Conservation (phyloP, 2,797 vertebrate species). For the Alectoris magna region DNA sequence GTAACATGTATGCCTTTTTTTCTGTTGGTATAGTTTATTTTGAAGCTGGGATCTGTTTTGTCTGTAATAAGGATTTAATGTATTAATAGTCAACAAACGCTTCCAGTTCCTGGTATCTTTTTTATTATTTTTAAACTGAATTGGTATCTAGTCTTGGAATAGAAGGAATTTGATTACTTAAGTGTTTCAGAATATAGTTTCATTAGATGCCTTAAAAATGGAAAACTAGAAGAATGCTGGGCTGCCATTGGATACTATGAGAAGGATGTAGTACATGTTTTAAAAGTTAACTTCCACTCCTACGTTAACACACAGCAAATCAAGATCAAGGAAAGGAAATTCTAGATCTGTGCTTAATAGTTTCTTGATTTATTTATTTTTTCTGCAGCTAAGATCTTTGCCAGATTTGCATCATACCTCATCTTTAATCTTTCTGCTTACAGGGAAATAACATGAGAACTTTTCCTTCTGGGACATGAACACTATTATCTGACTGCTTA, state of each 20-base stretch:
- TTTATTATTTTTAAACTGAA: not conserved
- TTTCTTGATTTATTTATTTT: too few relatives aligned
- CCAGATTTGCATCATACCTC: not conserved
- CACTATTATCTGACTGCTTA: not conserved
- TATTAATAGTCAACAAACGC: not conserved
- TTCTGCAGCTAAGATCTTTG: not conserved
- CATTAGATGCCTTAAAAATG: not conserved
- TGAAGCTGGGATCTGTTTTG: not conserved
- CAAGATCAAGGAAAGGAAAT: not conserved
- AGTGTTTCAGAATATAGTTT: not conserved
- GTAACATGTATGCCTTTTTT: not conserved
- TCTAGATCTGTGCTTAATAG: not conserved
- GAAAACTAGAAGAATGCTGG: not conserved
- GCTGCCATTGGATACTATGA: not conserved
- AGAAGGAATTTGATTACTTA: not conserved
- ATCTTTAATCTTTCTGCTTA: not conserved
- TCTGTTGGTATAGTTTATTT: not conserved
- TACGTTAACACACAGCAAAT: not conserved
- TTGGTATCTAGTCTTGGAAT: not conserved
- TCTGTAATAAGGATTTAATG: not conserved
- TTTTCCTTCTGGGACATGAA: not conserved
- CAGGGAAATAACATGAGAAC: not conserved
- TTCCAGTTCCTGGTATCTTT: not conserved
- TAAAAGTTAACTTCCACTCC: not conserved
- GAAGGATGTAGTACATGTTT: not conserved